These are phyloP conservation scores for Notocelia uddmanniana DNA, from an alignment of 2,888 invertebrate species.

Conservation along the genomic window DNA sequence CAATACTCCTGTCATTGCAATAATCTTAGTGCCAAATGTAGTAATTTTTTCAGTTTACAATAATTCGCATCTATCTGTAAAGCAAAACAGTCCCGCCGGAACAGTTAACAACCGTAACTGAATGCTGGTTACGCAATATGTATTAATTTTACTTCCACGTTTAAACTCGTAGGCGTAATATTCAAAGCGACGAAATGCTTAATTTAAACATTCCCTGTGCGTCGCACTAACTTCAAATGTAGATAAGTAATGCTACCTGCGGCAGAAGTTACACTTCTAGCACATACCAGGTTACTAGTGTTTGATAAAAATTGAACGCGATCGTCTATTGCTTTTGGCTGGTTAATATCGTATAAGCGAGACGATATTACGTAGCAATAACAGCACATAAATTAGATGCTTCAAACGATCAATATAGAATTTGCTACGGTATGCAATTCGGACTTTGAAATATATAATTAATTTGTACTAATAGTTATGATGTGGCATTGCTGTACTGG, in stretches of 20 bases:
- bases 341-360: neutral
- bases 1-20: neutral
- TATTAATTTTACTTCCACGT: conserved; percentile 31
- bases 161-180: conserved; percentile 1
- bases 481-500: neutral
- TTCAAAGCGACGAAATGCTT: conserved; percentile 1
- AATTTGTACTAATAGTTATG: neutral
- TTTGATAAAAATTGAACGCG: neutral
- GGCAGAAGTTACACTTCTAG: neutral
- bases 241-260: neutral
- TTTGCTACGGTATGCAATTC: neutral
- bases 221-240: neutral
- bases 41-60: neutral
- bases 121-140: conserved; percentile 10
- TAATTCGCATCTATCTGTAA: neutral
- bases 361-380: neutral
- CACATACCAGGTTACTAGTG: neutral
- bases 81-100: neutral
- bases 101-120: conserved; percentile 10
- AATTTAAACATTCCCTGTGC: neutral
- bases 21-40: neutral
- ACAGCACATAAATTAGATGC: neutral
- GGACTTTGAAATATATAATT: neutral
- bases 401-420: neutral
- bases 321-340: conserved; percentile 9